Conservation (phyloP, 2,797 vertebrate genomes). For the Gephyroberyx darwinii region DNA sequence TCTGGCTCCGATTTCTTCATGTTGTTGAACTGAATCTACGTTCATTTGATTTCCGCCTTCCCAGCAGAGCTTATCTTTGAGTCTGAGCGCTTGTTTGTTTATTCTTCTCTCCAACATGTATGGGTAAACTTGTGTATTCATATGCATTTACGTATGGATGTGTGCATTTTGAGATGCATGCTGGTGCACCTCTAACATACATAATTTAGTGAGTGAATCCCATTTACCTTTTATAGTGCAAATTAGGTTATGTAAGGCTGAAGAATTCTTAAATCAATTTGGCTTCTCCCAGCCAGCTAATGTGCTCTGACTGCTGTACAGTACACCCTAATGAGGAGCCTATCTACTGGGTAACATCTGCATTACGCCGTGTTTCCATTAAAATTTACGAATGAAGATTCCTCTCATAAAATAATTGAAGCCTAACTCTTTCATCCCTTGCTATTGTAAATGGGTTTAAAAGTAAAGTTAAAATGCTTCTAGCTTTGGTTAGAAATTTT, state of each 20-base stretch:
- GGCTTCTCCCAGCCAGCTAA: constrained; percentile 69
- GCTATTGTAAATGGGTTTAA: constrained; percentile 33
- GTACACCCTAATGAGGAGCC: constrained; percentile 70
- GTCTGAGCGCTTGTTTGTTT: constrained; percentile 18
- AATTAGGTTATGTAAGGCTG: constrained; percentile 73
- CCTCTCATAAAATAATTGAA: constrained; percentile 63
- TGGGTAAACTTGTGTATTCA: constrained; percentile 28
- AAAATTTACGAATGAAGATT: constrained; percentile 70
- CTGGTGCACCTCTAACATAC: constrained; percentile 54
- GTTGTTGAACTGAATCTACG: neutral
- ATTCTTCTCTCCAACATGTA: constrained; percentile 14
- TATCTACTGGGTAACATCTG: constrained; percentile 63
- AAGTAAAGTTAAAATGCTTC: constrained; percentile 37
- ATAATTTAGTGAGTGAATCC: constrained; percentile 65
- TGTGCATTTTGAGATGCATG: constrained; percentile 49
- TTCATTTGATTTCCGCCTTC: constrained; percentile 15
- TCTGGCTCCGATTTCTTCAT: neutral
- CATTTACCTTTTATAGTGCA: constrained; percentile 78
- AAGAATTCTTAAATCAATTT: constrained; percentile 78
- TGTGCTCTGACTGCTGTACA: constrained; percentile 62
- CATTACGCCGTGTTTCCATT: constrained; percentile 66
- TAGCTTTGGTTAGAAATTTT: constrained; percentile 29
- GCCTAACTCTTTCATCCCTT: constrained; percentile 40
- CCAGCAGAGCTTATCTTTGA: constrained; percentile 18
- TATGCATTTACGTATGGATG: constrained; percentile 39